Percentiles rank a stretch among this genome's conserved stretches.
Evolutionary conservation across 2,113 vertebrate species (phyloP).

Genomic region (Esox niger): DNA sequence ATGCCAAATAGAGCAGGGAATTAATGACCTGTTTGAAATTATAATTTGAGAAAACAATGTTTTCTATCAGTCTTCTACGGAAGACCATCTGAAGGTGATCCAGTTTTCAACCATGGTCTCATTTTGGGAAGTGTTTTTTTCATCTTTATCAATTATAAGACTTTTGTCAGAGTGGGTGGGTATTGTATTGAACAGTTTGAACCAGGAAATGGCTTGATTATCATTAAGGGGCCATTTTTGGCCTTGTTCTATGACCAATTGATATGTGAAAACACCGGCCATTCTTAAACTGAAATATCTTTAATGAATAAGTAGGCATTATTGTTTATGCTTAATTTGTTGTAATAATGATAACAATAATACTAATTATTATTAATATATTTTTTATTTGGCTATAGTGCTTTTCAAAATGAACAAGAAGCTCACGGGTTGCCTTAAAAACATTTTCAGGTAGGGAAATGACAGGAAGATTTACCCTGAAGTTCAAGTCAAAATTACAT

Average conservation of each 20-base stretch:
- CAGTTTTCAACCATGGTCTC: constrained; percentile 1
- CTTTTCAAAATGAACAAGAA: no score
- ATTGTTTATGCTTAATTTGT: no score
- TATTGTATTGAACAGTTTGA: not conserved
- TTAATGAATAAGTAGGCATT: no score
- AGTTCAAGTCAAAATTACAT: no score
- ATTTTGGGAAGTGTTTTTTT: constrained; percentile 16
- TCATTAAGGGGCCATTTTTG: not conserved
- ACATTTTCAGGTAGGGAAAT: no score
- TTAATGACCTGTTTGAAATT: constrained; percentile 21
- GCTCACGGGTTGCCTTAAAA: no score
- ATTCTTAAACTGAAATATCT: no score
- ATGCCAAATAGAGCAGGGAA: not conserved
- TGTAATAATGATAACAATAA: no score
- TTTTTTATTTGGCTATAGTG: no score
- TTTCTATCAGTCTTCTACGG: not conserved
- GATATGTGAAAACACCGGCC: not conserved
- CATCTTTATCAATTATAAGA: constrained; percentile 5
- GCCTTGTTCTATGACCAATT: not conserved
- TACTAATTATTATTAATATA: no score
- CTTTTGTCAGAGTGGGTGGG: not conserved
- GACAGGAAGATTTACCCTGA: no score
- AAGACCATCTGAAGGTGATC: constrained; percentile 4
- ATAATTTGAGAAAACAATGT: constrained; percentile 8
- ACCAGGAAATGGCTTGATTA: not conserved